Base-by-base conservation (phyloP, 1,140 invertebrate genomes). In the Brachionus manjavacas region DNA sequence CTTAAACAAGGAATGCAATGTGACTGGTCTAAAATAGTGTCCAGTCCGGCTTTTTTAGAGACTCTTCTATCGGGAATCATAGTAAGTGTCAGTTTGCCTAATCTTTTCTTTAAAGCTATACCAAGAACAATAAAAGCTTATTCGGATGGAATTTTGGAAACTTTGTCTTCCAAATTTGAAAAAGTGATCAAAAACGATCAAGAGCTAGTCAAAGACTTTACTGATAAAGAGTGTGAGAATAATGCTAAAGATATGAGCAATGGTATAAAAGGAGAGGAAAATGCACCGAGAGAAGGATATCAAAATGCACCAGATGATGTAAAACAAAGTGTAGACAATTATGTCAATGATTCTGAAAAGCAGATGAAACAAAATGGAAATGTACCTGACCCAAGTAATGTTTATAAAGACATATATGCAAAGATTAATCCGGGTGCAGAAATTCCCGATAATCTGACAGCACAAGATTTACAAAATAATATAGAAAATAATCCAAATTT, bases 391-490 rank as follows among this genome's bases (percentile, higher is more conserved):
- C 64, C 64, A 28, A 68, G 23, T 68, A 25, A 72, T 12, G 28
- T 72, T 72, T 72, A 35, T 31, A 16, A 72, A n/a, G 31, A 12
- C 7, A 39, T 39, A n/a, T 55, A n/a, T 55, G n/a, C 12, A n/a
- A 55, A 55, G 49, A 2, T 20, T 7, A 55, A 55, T 55, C 49
- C 49, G n/a, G 49, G 49, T 28, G 9, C 28, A 20, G 20, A 20
- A 68, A 68, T 68, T 68, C 64, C 64, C 7, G 64, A 68, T 14
- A 68, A 68, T 68, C 64, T 68, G 1, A 68, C 64, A 68, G 64
- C 64, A 25, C 23, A 68, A 68, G 23, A 28, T 68, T 68, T 68
- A 68, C 20, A 68, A 25, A 68, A 68, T 68, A 68, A 28, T 28
- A 68, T 68, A 68, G 20, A 68, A 68, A 68, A 68, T 31, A 68